Percentiles rank a stretch among this genome's conserved stretches.
phyloP scores from a whole-genome alignment of 2,797 vertebrate species.

The Lutjanus campechanus region DNA sequence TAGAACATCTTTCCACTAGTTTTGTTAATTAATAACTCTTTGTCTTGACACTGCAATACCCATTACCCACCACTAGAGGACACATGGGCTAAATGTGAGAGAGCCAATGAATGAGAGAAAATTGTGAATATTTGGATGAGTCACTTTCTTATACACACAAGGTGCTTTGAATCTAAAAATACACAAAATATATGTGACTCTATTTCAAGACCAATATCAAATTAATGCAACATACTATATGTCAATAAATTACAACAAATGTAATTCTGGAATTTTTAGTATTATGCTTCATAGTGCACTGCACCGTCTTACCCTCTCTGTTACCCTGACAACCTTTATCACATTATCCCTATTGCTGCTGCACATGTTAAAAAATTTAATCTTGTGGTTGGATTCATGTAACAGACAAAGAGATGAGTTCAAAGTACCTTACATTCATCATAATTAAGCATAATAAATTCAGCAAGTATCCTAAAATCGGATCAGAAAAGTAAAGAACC shows the following conservation, averaged over 20 bases:
- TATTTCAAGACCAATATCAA: neutral
- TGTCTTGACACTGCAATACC: neutral
- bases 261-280: neutral
- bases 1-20: neutral
- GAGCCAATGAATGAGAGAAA: neutral
- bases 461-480: neutral
- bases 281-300: neutral
- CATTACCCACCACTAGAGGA: neutral
- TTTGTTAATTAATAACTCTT: neutral
- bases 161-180: neutral
- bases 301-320: neutral
- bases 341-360: neutral
- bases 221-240: neutral
- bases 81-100: neutral
- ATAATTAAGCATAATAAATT: neutral
- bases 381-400: neutral
- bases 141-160: neutral
- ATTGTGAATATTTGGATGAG: neutral
- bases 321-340: constrained; percentile 17
- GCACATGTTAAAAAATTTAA: neutral
- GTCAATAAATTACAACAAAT: constrained; percentile 11
- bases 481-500: neutral
- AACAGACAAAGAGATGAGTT: neutral
- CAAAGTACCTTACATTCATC: constrained; percentile 43
- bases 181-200: constrained; percentile 3